These are phyloP conservation scores for Eremobia ochroleuca DNA, from an alignment of 2,888 invertebrate species.

Conservation along the genomic window DNA sequence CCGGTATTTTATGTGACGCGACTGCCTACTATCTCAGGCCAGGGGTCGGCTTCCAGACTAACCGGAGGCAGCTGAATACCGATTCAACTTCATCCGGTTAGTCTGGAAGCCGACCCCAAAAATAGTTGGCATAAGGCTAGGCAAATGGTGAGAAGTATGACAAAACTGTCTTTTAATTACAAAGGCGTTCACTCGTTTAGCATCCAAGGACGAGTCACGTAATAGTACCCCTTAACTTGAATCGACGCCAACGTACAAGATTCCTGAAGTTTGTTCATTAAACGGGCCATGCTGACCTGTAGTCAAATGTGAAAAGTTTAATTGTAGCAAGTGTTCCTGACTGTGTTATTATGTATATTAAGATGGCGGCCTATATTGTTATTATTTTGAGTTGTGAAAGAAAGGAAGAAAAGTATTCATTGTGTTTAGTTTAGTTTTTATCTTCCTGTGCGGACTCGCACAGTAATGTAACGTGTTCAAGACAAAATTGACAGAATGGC, in stretches of 20 bases:
- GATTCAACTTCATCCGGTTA: not conserved
- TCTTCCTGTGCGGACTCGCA: too few relatives aligned
- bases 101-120: not conserved
- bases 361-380: constrained; percentile 27
- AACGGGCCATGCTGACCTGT: constrained; percentile 65
- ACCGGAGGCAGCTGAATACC: too few relatives aligned
- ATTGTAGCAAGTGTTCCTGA: constrained; percentile 62
- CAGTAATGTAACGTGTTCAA: too few relatives aligned
- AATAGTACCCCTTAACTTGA: constrained; percentile 52
- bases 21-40: too few relatives aligned
- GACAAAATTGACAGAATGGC: too few relatives aligned
- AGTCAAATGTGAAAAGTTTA: constrained; percentile 69
- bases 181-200: not conserved
- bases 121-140: not conserved
- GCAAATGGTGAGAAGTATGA: not conserved
- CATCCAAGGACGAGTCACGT: constrained; percentile 35
- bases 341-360: constrained; percentile 48
- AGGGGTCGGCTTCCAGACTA: too few relatives aligned
- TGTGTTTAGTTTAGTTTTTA: too few relatives aligned
- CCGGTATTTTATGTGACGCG: too few relatives aligned
- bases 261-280: constrained; percentile 71
- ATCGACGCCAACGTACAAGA: constrained; percentile 62
- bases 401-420: not conserved
- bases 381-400: not conserved
- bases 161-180: not conserved